Conservation (phyloP, 2,797 vertebrate genomes). For the Alcedo quadribrachys region DNA sequence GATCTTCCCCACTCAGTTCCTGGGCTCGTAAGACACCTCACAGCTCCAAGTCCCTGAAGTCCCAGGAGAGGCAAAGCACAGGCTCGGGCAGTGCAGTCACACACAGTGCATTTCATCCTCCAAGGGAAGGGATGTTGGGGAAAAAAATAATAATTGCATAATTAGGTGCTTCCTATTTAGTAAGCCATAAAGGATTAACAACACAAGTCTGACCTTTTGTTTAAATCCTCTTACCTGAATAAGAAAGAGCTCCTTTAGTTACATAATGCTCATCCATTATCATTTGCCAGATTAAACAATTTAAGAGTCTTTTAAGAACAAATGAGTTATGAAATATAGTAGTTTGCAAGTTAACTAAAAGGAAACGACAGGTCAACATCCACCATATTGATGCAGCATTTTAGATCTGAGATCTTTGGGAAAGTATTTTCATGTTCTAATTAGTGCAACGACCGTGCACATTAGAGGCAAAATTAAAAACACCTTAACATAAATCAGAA, state of each 20-base stretch:
- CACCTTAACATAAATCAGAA: neutral
- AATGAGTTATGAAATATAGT: neutral
- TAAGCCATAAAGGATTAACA: neutral
- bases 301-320: neutral
- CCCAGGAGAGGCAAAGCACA: neutral
- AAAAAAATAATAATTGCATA: neutral
- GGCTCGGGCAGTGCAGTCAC: neutral
- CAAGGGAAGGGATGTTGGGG: neutral
- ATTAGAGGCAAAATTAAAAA: neutral
- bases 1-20: neutral
- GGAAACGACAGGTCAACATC: neutral
- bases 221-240: slow-evolving; percentile 15
- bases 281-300: neutral
- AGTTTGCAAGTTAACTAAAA: neutral
- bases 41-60: neutral
- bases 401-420: neutral
- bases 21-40: neutral
- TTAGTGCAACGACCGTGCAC: neutral
- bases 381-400: neutral
- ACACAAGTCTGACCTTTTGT: neutral
- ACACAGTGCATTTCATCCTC: neutral
- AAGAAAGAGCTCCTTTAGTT: neutral
- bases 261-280: neutral
- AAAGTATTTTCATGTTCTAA: neutral
- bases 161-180: neutral